Percentiles rank a stretch among this genome's conserved stretches.
Evolutionary conservation across 2,888 invertebrate genomes (phyloP).

Genomic region (Antitype chi): DNA sequence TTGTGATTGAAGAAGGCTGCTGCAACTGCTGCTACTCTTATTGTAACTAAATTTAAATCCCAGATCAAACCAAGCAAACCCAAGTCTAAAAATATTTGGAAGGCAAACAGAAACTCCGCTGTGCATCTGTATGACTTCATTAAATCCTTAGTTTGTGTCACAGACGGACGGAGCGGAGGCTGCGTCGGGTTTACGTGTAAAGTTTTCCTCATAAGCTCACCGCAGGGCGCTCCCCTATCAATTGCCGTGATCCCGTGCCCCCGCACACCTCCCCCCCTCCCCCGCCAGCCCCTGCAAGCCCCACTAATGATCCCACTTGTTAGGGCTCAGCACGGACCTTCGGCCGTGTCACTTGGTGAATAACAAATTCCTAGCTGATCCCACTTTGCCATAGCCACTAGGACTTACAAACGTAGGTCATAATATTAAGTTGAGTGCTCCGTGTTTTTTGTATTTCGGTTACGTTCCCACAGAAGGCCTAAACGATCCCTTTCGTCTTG

Average conservation of each 20-base stretch:
- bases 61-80: constrained; percentile 8
- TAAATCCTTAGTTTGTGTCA: constrained; percentile 71
- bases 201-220: constrained; percentile 88
- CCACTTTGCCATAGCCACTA: constrained; percentile 76
- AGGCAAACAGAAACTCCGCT: constrained; percentile 42
- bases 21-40: not conserved
- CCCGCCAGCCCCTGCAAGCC: constrained; percentile 71
- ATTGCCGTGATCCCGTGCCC: constrained; percentile 78
- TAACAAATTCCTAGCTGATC: constrained; percentile 88
- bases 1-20: constrained; percentile 18
- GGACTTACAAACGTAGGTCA: constrained; percentile 73
- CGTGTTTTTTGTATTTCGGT: constrained; percentile 52
- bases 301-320: constrained; percentile 90
- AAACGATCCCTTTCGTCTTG: not conserved
- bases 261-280: constrained; percentile 49
- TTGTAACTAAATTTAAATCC: not conserved
- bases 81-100: constrained; percentile 36
- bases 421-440: constrained; percentile 66
- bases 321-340: constrained; percentile 89
- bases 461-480: not conserved
- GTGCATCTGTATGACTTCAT: constrained; percentile 79
- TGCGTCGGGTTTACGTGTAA: constrained; percentile 84
- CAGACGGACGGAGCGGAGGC: constrained; percentile 73
- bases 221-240: constrained; percentile 88
- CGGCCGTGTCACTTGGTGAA: constrained; percentile 87